Evolutionary conservation across 2,797 vertebrate genomes (phyloP), one percentile per base, ranked within the genome.

Genomic region (Malacoctenus gilli): DNA sequence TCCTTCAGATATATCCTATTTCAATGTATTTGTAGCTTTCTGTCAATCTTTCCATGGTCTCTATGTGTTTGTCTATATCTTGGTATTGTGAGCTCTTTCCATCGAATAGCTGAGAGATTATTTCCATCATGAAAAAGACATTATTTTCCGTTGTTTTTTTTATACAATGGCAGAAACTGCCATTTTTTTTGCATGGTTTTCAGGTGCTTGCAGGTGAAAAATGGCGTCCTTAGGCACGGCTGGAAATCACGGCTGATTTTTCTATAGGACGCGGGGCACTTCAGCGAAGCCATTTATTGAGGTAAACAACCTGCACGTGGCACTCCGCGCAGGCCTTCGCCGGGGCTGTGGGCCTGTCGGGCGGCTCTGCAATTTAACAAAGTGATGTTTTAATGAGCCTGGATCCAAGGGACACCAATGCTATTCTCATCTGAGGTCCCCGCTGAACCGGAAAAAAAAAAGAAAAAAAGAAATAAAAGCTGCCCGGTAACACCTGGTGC

Each of bases 361-460:
- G 47, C 66, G 68, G 46, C 60, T 56, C 50, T 65, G 50, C 52
- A 59, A 37, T 74, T 75, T 75, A 69, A 72, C 77, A 44, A 75
- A 75, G 73, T 72, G 63, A 80, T 75, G 67, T 72, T 79, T 82
- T 86, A 85, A 84, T 77, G 79, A 84, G 69, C 42, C 49, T 40
- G 41, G 43, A 73, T 81, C 66, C 52, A 56, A 67, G 71, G 53
- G 48, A 85, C 39, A 47, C 59, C 65, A 48, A 66, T 43, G 31
- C 46, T 54, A 35, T 73, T 75, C 56, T 74, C 63, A 66, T 83
- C 52, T 68, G 55, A 72, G 49, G 37, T 57, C 34, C 21, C 44
- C 3, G 18, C 22, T 55, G 35, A 13, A 53, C n/a, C n/a, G 1
- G 9, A 49, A 68, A 49, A 50, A 52, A 42, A 6, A 20, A 60